Percentiles rank a stretch among this genome's conserved stretches.
phyloP scores from a whole-genome alignment of 2,113 vertebrate genomes.

The Pteronura brasiliensis region DNA sequence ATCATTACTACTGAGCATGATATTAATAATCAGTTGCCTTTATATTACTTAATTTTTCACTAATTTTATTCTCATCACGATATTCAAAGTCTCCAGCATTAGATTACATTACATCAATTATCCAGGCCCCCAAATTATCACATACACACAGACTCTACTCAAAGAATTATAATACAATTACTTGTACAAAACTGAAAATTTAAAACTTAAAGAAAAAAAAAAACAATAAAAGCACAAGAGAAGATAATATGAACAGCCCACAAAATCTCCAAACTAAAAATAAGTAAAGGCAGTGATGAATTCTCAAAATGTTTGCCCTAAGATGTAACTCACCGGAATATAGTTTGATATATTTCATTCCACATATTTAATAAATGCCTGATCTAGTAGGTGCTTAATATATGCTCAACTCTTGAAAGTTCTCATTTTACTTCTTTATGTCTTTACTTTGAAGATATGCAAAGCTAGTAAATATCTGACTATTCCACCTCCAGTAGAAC shows the following conservation, averaged over 20 bases:
- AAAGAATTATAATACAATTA: background rate
- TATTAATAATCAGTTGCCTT: background rate
- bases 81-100: background rate
- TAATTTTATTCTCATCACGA: background rate
- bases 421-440: background rate
- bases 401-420: background rate
- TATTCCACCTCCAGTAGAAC: background rate
- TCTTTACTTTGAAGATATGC: background rate
- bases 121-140: background rate
- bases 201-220: background rate
- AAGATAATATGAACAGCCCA: background rate
- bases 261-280: constrained; percentile 20
- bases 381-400: background rate
- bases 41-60: background rate
- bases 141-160: background rate
- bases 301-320: background rate
- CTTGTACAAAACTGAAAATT: background rate
- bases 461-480: background rate
- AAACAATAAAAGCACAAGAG: background rate
- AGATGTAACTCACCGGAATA: background rate
- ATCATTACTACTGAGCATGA: background rate
- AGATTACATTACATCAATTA: background rate
- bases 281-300: background rate
- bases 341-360: background rate
- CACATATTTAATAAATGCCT: background rate